Percentiles rank a stretch among this genome's conserved stretches.
These are phyloP conservation scores for Ichneumoninae sp. DNA, from an alignment of 2,888 invertebrate species.

Conservation along the genomic window DNA sequence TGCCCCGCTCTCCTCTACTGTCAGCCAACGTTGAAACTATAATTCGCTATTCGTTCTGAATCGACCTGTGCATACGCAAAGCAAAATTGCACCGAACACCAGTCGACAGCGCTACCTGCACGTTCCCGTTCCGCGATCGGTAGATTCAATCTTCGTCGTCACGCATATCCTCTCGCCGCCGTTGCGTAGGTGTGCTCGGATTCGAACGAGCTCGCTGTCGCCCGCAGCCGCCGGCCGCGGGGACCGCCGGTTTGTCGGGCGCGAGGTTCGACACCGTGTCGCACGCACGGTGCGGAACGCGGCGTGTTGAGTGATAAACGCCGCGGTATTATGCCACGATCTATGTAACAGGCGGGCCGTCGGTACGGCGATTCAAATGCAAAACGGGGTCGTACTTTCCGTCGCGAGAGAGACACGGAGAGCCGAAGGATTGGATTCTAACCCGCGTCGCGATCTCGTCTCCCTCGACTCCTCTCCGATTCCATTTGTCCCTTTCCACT, in stretches of 20 bases:
- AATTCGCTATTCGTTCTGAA: constrained; percentile 1
- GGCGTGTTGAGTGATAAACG: constrained; percentile 44
- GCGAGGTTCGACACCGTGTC: constrained; percentile 32
- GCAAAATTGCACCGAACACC: constrained; percentile 39
- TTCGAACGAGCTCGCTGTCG: constrained; percentile 49
- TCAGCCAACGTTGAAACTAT: not conserved
- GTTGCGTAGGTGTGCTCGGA: constrained; percentile 25
- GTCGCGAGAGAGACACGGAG: not conserved
- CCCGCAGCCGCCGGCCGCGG: constrained; percentile 8
- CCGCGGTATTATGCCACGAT: constrained; percentile 25
- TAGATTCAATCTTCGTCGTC: constrained; percentile 60
- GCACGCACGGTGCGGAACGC: constrained; percentile 17
- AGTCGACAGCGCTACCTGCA: constrained; percentile 35
- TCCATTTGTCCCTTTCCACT: constrained; percentile 13
- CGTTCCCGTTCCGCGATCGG: constrained; percentile 56
- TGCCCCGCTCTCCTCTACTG: no score
- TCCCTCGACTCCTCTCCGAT: not conserved
- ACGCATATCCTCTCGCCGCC: constrained; percentile 37
- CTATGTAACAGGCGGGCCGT: constrained; percentile 4
- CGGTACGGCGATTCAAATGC: constrained; percentile 17
- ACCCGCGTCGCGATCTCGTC: constrained; percentile 18
- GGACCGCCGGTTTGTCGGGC: constrained; percentile 43
- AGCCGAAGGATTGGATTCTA: constrained; percentile 5
- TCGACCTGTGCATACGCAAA: constrained; percentile 15
- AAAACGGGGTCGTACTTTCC: constrained; percentile 17